Percentiles rank a stretch among this genome's conserved stretches.
Evolutionary conservation across 2,797 vertebrate species (phyloP).

Genomic region (Poecile montanus): DNA sequence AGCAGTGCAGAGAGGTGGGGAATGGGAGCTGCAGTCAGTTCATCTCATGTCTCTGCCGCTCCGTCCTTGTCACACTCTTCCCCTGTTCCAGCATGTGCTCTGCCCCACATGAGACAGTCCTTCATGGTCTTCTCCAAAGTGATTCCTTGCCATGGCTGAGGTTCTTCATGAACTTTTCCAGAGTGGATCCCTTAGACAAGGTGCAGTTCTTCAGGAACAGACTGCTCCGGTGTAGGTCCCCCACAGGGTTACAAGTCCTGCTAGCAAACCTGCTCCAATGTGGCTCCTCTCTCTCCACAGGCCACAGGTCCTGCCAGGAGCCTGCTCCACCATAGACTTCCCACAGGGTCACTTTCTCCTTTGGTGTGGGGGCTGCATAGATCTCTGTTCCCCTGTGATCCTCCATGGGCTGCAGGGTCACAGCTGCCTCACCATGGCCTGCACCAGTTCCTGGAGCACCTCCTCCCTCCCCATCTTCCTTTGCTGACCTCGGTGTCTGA

Average conservation of each 20-base stretch:
- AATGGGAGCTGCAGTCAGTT: not conserved
- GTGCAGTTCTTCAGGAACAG: not conserved
- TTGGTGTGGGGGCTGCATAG: too few species aligned
- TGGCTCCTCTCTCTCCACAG: not conserved
- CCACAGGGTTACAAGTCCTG: not conserved
- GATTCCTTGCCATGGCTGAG: not conserved
- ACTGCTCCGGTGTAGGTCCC: not conserved
- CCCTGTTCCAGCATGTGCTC: not conserved
- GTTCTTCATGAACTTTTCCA: not conserved
- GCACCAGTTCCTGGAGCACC: not conserved
- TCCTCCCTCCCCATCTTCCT: not conserved
- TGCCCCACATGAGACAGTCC: not conserved
- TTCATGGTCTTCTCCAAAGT: not conserved
- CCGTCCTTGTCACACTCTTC: not conserved
- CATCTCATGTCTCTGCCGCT: not conserved
- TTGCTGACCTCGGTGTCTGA: not conserved
- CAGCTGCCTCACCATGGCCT: not conserved
- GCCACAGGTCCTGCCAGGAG: not conserved
- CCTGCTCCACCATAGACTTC: not conserved
- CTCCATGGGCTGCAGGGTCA: not conserved
- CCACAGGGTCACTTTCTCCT: not conserved
- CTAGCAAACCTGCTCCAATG: not conserved
- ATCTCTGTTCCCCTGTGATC: too few species aligned
- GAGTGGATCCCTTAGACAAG: not conserved
- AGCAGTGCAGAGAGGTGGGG: not conserved